Evolutionary conservation across 1,140 invertebrate genomes (phyloP).

Genomic region (Drusus annulatus): DNA sequence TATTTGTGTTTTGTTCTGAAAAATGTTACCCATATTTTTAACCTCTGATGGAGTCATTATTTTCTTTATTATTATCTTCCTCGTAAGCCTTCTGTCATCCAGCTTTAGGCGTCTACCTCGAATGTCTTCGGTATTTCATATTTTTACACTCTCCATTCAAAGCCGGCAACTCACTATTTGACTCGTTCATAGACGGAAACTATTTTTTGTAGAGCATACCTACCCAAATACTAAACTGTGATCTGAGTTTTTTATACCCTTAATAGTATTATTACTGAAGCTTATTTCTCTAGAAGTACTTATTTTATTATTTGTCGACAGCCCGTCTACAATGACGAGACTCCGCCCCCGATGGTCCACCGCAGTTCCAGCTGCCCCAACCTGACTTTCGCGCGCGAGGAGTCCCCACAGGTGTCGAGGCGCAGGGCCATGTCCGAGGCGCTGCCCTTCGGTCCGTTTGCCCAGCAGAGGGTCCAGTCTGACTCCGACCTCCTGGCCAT

Average conservation of each 20-base stretch:
- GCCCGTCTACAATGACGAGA: constrained; percentile 72
- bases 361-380: constrained; percentile 76
- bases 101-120: neutral
- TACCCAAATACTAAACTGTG: no score
- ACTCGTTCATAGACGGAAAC: no score
- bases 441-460: constrained; percentile 65
- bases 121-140: neutral
- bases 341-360: constrained; percentile 61
- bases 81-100: no score
- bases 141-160: no score
- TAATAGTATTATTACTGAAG: no score
- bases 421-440: constrained; percentile 77
- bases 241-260: no score
- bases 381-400: constrained; percentile 69
- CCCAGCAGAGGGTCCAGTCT: constrained; percentile 77
- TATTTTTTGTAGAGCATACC: no score
- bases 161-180: no score
- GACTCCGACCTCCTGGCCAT: constrained; percentile 84
- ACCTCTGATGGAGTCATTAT: no score
- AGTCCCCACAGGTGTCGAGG: constrained; percentile 65
- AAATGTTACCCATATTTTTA: no score
- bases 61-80: neutral
- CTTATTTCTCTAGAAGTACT: neutral
- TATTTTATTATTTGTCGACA: constrained; percentile 58
- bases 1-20: no score